Evolutionary conservation across 2,113 vertebrate genomes (phyloP), one percentile per base, ranked within the genome.

Genomic region (Anseranas semipalmata): DNA sequence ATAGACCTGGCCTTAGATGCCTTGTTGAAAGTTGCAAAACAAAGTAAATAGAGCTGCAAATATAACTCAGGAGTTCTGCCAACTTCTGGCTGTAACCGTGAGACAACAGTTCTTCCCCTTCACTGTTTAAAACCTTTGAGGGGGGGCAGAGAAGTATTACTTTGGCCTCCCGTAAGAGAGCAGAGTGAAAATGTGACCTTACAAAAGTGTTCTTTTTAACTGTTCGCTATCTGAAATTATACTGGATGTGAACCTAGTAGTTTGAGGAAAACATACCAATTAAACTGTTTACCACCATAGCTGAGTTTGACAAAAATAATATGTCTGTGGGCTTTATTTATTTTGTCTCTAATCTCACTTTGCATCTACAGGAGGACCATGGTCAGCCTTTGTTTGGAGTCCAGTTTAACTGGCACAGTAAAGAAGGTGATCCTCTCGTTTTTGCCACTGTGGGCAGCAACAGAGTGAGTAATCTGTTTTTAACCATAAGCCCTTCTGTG

Each of bases 321-420:
- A 30, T 27, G 16, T 21, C 30, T 86, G 15, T 66, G 41, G 13
- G 15, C 30, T 92, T 85, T 48, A 2, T 53, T 71, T 1, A 1
- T 4, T 33, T 41, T 12, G 2, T 85, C 32, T 78, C 55, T 92
- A 15, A 73, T 81, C 70, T 87, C 93, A 32, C 35, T 97, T 97
- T 83, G 91, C 25, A 32, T 83, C 71, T 96, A 10, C 95, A 99
- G 99, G 99, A 99, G 97, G 99, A 99, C 96, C 99, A 99, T 84
- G 98, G 99, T 18, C 99, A 99, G 96, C 99, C 99, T 39, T 97
- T 99, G 91, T 99, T 99, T 97, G 99, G 99, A 71, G 99, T 99
- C 74, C 99, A 99, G 91, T 99, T 99, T 95, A 99, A 99, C 96
- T 99, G 99, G 99, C 99, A 99, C 97, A 99, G 99, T 96, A 99